These are phyloP conservation scores for Myotis findleyi DNA, from an alignment of 2,797 vertebrate genomes.

Conservation along the genomic window DNA sequence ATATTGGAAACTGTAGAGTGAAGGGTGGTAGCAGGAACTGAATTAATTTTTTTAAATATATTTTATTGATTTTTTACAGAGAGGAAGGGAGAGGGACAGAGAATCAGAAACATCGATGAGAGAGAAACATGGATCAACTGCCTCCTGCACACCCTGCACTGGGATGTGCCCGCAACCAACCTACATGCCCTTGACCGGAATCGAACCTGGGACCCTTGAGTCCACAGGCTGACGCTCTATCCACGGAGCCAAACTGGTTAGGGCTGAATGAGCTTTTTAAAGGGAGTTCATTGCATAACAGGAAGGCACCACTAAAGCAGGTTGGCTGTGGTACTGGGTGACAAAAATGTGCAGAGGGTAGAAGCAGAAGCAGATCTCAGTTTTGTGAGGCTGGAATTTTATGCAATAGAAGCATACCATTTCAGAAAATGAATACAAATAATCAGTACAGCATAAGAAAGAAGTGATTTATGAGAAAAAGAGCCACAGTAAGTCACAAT, in stretches of 20 bases:
- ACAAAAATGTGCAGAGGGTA: neutral
- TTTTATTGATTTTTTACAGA: no score
- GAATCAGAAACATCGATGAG: no score
- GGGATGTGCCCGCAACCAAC: no score
- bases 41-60: neutral
- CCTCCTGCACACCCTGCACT: no score
- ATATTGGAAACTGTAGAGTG: neutral
- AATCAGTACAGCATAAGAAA: neutral
- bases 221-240: no score
- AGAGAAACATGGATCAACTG: no score
- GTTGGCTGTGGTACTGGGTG: accelerated
- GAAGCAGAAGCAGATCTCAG: neutral
- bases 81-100: no score
- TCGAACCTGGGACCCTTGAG: no score
- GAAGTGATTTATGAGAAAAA: neutral
- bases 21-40: neutral
- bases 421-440: neutral
- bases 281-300: neutral
- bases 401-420: neutral
- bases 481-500: neutral
- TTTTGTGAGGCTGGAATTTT: neutral
- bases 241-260: no score
- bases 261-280: neutral
- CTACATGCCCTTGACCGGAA: no score
- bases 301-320: neutral